Evolutionary conservation across 2,797 vertebrate genomes (phyloP).

Genomic region (Ataeniobius toweri): DNA sequence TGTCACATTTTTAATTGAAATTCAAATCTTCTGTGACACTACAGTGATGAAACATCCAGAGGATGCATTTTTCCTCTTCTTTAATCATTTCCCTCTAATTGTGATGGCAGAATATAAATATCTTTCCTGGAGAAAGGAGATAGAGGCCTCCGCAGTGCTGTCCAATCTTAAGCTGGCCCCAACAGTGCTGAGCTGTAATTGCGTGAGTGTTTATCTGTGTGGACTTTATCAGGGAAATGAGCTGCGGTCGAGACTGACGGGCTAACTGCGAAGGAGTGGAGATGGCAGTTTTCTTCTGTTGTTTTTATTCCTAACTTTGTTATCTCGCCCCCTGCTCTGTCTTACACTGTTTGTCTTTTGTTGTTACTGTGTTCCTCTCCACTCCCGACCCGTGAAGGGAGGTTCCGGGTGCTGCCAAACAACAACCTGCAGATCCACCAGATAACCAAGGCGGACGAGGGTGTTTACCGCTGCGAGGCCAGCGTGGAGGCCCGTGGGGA

Average conservation of each 20-base stretch:
- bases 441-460: constrained; percentile 95
- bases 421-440: constrained; percentile 95
- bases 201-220: constrained; percentile 61
- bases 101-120: constrained; percentile 66
- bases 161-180: constrained; percentile 51
- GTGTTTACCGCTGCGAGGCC: constrained; percentile 96
- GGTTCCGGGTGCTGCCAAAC: constrained; percentile 89
- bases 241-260: constrained; percentile 56
- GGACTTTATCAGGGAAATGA: constrained; percentile 67
- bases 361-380: constrained; percentile 36
- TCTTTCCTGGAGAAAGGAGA: constrained; percentile 59
- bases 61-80: constrained; percentile 13
- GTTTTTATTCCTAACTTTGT: constrained; percentile 49
- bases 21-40: constrained; percentile 57
- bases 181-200: constrained; percentile 57
- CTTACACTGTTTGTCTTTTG: constrained; percentile 38
- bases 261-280: constrained; percentile 37
- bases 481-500: constrained; percentile 96
- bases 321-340: constrained; percentile 47
- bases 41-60: constrained; percentile 59
- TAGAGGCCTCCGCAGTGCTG: constrained; percentile 39
- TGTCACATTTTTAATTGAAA: constrained; percentile 71
- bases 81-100: constrained; percentile 69
- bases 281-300: constrained; percentile 49
- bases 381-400: constrained; percentile 76